These are phyloP conservation scores for Drosophila fulvimacula DNA, from an alignment of 2,888 invertebrate genomes.

Conservation along the genomic window DNA sequence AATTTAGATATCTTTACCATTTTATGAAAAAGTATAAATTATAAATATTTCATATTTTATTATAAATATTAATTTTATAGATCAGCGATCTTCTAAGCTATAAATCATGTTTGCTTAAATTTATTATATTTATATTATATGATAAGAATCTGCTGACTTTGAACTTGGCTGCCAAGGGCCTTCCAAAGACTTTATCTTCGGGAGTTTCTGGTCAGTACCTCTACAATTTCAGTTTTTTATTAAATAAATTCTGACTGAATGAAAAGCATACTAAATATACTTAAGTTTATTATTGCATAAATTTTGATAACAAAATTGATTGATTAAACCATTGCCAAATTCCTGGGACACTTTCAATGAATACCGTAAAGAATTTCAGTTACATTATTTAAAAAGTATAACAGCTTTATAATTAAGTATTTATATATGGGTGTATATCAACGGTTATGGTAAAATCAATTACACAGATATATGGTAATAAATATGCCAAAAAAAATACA, in stretches of 20 bases:
- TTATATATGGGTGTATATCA: neutral
- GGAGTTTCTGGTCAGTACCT: neutral
- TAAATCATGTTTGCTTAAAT: neutral
- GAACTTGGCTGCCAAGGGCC: neutral
- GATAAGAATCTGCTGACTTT: neutral
- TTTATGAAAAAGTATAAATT: neutral
- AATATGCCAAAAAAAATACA: neutral
- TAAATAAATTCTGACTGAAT: neutral
- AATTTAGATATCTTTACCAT: neutral
- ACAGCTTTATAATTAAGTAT: neutral
- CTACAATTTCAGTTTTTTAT: neutral
- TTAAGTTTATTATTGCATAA: neutral
- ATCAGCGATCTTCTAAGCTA: neutral
- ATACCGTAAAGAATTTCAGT: neutral
- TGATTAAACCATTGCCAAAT: neutral
- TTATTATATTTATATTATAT: neutral
- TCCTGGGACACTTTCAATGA: neutral
- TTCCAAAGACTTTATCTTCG: neutral
- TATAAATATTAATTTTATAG: neutral
- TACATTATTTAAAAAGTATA: neutral
- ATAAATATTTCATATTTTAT: neutral
- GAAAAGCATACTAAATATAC: neutral
- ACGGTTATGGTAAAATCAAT: slow-evolving; percentile 2
- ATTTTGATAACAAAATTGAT: neutral
- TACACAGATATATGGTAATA: neutral